Percentiles rank a stretch among this genome's conserved stretches.
Conservation (phyloP, 2,113 vertebrate species). For the Syngnathoides biaculeatus region DNA sequence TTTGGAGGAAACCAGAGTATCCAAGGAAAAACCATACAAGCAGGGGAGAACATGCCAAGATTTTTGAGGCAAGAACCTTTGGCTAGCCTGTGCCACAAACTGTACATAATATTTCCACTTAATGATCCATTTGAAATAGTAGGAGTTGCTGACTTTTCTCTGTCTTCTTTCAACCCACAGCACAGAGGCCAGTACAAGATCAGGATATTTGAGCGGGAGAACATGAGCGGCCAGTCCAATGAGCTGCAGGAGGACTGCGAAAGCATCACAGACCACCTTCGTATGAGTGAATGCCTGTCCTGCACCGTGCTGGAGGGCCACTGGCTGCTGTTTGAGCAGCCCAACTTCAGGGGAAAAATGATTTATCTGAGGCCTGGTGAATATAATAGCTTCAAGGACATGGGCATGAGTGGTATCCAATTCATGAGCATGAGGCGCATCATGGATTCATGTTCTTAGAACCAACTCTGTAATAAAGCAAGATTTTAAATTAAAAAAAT, state of each 20-base stretch:
- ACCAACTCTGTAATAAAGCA: constrained; percentile 21
- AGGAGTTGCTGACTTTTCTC: not conserved
- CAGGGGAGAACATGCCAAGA: not conserved
- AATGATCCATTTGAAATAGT: not conserved
- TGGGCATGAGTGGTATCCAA: constrained; percentile 40
- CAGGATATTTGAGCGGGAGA: constrained; percentile 74
- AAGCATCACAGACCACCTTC: constrained; percentile 66
- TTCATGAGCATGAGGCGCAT: constrained; percentile 71
- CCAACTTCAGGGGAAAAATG: constrained; percentile 71
- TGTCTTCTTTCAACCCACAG: constrained; percentile 38
- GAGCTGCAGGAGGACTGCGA: constrained; percentile 74
- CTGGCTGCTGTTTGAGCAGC: constrained; percentile 76
- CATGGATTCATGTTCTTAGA: constrained; percentile 65
- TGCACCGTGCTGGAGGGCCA: constrained; percentile 77
- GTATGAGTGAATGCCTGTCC: constrained; percentile 69
- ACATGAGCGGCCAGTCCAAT: constrained; percentile 61
- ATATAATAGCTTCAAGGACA: constrained; percentile 69
- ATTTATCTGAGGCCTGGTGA: constrained; percentile 74
- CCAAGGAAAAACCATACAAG: not conserved
- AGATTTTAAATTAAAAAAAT: constrained; percentile 55
- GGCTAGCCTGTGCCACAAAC: not conserved
- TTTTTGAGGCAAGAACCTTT: not conserved
- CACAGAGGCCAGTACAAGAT: constrained; percentile 71
- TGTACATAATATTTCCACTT: not conserved
- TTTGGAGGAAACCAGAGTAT: not conserved